A percentile compares a stretch with the other conserved stretches of the same genome.
Conservation (phyloP, 2,113 vertebrate species). For the Abramis brama region DNA sequence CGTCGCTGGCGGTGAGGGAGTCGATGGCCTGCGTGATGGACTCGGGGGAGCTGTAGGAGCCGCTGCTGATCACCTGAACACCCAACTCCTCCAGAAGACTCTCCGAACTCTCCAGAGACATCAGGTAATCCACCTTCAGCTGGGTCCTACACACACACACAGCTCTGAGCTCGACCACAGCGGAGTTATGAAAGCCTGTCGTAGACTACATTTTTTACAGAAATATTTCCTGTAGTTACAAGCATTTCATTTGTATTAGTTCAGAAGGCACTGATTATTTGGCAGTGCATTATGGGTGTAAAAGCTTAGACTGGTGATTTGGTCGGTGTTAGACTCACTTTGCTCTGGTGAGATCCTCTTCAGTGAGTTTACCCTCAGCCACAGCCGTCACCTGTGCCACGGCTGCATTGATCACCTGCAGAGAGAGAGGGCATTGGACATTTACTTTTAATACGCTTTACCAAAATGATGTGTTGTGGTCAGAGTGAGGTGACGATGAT, state of each 20-base stretch:
- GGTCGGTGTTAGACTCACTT: slow-evolving; percentile 78
- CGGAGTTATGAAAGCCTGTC: not conserved
- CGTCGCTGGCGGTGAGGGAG: slow-evolving; percentile 75
- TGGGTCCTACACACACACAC: slow-evolving; percentile 77
- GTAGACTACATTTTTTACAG: not conserved
- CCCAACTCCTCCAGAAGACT: slow-evolving; percentile 86
- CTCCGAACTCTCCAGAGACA: slow-evolving; percentile 83
- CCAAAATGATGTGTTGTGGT: too few species aligned
- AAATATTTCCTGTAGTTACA: not conserved
- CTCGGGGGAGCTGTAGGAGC: slow-evolving; percentile 75
- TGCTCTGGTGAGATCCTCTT: slow-evolving; percentile 78
- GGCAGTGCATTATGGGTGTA: not conserved
- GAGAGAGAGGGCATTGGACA: not conserved
- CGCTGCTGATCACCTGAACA: slow-evolving; percentile 79
- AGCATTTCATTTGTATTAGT: not conserved
- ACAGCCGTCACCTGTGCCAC: slow-evolving; percentile 81
- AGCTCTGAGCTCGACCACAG: not conserved
- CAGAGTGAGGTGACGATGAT: too few species aligned
- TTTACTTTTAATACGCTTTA: too few species aligned
- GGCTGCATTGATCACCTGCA: slow-evolving; percentile 88
- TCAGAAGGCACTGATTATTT: not conserved
- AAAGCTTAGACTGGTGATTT: not conserved
- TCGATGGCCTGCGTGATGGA: slow-evolving; percentile 79
- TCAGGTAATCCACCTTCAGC: slow-evolving; percentile 84
- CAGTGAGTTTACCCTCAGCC: slow-evolving; percentile 82